Percentiles rank a stretch among this genome's conserved stretches.
Conservation (phyloP, 2,797 vertebrate species). For the Alcedo quadribrachys region DNA sequence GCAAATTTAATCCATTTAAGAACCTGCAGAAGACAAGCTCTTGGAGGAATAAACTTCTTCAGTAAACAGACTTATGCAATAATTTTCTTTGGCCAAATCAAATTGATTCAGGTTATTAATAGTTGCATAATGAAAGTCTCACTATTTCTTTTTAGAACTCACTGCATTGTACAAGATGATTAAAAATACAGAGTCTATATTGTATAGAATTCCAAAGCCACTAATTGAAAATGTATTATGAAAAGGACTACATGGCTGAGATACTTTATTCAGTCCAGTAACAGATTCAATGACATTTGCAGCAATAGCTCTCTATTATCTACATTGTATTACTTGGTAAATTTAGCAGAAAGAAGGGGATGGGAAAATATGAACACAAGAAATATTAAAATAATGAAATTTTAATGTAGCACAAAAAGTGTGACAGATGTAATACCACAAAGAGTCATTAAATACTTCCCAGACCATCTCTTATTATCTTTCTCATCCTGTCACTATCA, state of each 20-base stretch:
- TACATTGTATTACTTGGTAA: conserved; percentile 80
- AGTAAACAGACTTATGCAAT: neutral
- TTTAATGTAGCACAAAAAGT: conserved; percentile 80
- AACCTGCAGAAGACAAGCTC: neutral
- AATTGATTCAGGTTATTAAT: conserved; percentile 42
- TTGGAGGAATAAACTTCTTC: neutral
- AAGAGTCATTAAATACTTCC: conserved; percentile 78
- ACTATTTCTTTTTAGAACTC: neutral
- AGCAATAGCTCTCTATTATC: conserved; percentile 76
- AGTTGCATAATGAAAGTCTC: neutral
- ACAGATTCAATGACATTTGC: conserved; percentile 75
- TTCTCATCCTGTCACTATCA: conserved; percentile 67
- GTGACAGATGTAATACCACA: conserved; percentile 78
- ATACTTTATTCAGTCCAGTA: conserved; percentile 71
- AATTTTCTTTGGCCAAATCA: conserved; percentile 33
- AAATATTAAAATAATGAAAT: conserved; percentile 82
- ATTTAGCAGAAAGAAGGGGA: conserved; percentile 80
- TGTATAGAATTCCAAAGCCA: conserved; percentile 47
- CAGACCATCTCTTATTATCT: conserved; percentile 74
- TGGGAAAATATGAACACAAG: conserved; percentile 79
- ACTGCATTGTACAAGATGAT: conserved; percentile 14
- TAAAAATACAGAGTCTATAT: conserved; percentile 7
- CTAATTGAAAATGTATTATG: conserved; percentile 75
- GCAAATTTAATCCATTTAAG: neutral
- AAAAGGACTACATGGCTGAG: conserved; percentile 67